Conservation (phyloP, 2,797 vertebrate genomes). For the Brotogeris chrysoptera region DNA sequence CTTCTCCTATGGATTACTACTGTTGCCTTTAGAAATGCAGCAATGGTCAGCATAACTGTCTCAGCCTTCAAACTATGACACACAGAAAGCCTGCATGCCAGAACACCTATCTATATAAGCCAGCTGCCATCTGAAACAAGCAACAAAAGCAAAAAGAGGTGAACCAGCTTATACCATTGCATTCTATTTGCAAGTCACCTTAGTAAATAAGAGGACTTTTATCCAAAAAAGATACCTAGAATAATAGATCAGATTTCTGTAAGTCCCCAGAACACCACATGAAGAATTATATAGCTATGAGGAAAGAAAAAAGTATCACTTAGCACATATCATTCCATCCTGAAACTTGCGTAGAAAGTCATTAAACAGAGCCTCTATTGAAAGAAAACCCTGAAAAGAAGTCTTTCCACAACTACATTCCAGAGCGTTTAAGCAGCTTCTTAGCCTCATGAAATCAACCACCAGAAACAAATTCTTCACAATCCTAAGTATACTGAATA, state of each 20-base stretch:
- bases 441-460: background rate
- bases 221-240: background rate
- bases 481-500: background rate
- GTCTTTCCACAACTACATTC: background rate
- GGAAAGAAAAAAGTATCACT: background rate
- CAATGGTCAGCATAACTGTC: background rate
- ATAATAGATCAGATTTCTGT: background rate
- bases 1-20: background rate
- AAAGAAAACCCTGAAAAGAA: background rate
- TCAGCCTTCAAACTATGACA: background rate
- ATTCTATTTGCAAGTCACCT: background rate
- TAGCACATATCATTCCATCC: background rate
- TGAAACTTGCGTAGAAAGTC: background rate
- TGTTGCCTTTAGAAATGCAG: background rate
- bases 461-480: background rate
- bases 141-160: background rate
- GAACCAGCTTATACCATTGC: background rate
- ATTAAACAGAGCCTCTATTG: background rate
- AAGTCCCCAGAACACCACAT: background rate
- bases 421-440: background rate
- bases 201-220: background rate
- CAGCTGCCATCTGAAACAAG: background rate
- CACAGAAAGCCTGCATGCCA: background rate
- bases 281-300: background rate
- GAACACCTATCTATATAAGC: background rate